Evolutionary conservation across 2,888 invertebrate species (phyloP), one percentile per base, ranked within the genome.

Genomic region (Xanthia togata): DNA sequence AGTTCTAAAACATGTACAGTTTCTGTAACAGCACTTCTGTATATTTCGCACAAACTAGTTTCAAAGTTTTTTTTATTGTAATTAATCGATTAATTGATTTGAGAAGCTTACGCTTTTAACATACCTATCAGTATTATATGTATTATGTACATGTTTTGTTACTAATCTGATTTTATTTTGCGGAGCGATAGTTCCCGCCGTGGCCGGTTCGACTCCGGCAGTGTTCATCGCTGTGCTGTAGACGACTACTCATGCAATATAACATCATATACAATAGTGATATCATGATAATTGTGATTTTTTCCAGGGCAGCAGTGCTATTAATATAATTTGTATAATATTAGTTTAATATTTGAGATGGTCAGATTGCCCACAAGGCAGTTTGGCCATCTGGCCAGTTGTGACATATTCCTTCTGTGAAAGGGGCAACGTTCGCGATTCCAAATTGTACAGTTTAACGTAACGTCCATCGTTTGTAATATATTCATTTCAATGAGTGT

Each of bases 341-440:
- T 92, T 95, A 94, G 93, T 92, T 93, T 76, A 90, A 91, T 94
- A 93, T 92, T 91, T 88, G 88, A 90, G 95, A 93, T 96, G 96
- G 96, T 93, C 96, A 95, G 94, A 95, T 93, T 96, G 95, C 93
- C 91, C 88, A 73, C 87, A 86, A 88, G 95, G 96, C 96, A 95
- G 93, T 96, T 95, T 96, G 96, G 96, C 96, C 96, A 96, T 96
- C 95, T 92, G 92, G 94, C 96, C 96, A 97, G 97, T 97, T 98
- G 98, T 98, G 98, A 98, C 98, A 98, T 98, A 98, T 98, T 98
- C 97, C 96, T 96, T 97, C 97, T 98, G 98, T 98, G 98, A 98
- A 98, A 98, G 98, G 98, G 98, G 98, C 98, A 97, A 97, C 98
- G 98, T 98, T 97, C 97, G 97, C 97, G 94, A 95, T 94, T 94